These are phyloP conservation scores for Scaptomyza polygonia DNA, from an alignment of 2,888 invertebrate genomes.

Conservation along the genomic window DNA sequence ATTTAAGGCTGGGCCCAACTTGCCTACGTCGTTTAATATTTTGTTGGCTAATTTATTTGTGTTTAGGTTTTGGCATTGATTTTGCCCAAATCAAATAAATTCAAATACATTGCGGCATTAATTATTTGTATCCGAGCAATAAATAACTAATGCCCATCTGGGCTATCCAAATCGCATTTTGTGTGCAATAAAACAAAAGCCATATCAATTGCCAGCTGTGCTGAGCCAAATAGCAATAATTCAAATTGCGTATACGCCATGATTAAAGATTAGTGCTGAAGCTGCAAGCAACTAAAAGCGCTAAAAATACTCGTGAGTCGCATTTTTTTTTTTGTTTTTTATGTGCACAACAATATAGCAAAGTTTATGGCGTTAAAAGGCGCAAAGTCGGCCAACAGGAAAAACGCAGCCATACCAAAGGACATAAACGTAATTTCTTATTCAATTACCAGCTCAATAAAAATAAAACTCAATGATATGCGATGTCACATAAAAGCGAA, in stretches of 20 bases:
- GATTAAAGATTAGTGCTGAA: constrained; percentile 53
- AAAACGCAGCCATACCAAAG: constrained; percentile 31
- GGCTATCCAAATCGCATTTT: not conserved
- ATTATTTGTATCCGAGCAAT: not conserved
- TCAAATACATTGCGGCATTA: not conserved
- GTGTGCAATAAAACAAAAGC: constrained; percentile 27
- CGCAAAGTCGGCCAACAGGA: constrained; percentile 43
- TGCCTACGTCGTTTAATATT: too few species aligned
- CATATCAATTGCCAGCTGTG: constrained; percentile 27
- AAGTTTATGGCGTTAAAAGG: constrained; percentile 61
- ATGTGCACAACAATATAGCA: constrained; percentile 50
- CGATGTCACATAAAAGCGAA: constrained; percentile 55
- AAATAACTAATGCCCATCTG: not conserved
- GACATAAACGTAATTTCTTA: constrained; percentile 70
- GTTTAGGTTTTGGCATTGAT: too few species aligned
- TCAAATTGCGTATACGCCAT: constrained; percentile 50
- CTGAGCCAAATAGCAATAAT: constrained; percentile 22
- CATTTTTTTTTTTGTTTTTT: constrained; percentile 61
- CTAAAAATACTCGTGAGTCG: constrained; percentile 12
- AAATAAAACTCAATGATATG: constrained; percentile 72
- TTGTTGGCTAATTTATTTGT: too few species aligned
- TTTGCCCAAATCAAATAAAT: not conserved
- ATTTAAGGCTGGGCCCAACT: too few species aligned
- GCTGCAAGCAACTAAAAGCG: constrained; percentile 32
- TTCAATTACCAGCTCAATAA: constrained; percentile 76